Evolutionary conservation across 2,797 vertebrate species (phyloP).

Genomic region (Smutsia gigantea): DNA sequence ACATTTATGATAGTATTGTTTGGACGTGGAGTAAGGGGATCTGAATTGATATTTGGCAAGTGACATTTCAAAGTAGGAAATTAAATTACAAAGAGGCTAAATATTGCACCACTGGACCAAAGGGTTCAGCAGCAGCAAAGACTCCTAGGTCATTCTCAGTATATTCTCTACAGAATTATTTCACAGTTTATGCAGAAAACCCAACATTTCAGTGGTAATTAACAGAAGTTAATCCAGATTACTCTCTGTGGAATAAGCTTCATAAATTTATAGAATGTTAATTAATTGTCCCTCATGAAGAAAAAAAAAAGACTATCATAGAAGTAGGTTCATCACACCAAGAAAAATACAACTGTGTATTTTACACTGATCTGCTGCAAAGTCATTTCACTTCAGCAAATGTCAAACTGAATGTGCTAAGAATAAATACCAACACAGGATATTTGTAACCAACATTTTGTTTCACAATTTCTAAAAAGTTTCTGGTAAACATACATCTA

Average conservation of each 20-base stretch:
- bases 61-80: constrained; percentile 67
- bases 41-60: constrained; percentile 46
- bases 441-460: not conserved
- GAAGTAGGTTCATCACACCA: not conserved
- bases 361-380: not conserved
- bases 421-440: not conserved
- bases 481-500: not conserved
- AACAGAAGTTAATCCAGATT: constrained; percentile 60
- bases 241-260: constrained; percentile 24
- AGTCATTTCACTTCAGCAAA: not conserved
- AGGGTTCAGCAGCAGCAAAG: not conserved
- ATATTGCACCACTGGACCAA: constrained; percentile 23
- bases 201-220: constrained; percentile 49
- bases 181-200: constrained; percentile 37
- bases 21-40: not conserved
- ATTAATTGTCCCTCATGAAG: not conserved
- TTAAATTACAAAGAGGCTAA: constrained; percentile 63
- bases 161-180: constrained; percentile 48
- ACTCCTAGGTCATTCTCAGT: constrained; percentile 39
- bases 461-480: not conserved
- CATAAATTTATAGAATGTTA: constrained; percentile 46
- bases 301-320: not conserved
- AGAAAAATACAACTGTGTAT: not conserved
- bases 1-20: constrained; percentile 51
- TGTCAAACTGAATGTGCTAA: not conserved